Conservation (phyloP, 2,113 vertebrate genomes). For the Desmodus rotundus region DNA sequence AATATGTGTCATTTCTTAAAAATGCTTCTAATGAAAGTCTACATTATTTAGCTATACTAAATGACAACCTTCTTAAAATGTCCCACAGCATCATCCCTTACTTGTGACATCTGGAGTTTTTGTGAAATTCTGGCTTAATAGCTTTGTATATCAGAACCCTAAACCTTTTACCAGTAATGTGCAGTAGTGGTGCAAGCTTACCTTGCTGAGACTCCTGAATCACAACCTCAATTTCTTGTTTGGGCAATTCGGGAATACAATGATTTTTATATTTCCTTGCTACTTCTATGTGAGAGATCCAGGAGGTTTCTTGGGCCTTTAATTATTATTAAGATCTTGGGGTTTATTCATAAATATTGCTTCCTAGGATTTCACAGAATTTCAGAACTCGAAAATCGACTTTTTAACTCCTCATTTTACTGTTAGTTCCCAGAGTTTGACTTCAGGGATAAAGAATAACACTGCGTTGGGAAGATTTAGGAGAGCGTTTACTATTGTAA, state of each 20-base stretch:
- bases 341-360: constrained; percentile 16
- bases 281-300: not conserved
- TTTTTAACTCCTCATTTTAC: not conserved
- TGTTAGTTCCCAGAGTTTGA: constrained; percentile 31
- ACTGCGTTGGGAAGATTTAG: not conserved
- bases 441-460: not conserved
- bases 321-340: constrained; percentile 23
- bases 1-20: constrained; percentile 52
- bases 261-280: constrained; percentile 9
- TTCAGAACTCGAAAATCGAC: constrained; percentile 8
- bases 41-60: constrained; percentile 57
- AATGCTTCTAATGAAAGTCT: constrained; percentile 49
- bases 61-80: constrained; percentile 51
- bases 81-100: not conserved
- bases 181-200: not conserved
- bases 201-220: not conserved
- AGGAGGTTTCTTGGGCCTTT: constrained; percentile 1
- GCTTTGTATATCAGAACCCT: not conserved
- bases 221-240: not conserved
- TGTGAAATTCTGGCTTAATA: constrained; percentile 15
- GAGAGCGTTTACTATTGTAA: not conserved
- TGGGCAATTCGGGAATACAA: not conserved
- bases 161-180: not conserved
- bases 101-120: not conserved
- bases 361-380: constrained; percentile 3